Conservation (phyloP, 2,888 invertebrate species). For the Sceliomorpha sp. region DNA sequence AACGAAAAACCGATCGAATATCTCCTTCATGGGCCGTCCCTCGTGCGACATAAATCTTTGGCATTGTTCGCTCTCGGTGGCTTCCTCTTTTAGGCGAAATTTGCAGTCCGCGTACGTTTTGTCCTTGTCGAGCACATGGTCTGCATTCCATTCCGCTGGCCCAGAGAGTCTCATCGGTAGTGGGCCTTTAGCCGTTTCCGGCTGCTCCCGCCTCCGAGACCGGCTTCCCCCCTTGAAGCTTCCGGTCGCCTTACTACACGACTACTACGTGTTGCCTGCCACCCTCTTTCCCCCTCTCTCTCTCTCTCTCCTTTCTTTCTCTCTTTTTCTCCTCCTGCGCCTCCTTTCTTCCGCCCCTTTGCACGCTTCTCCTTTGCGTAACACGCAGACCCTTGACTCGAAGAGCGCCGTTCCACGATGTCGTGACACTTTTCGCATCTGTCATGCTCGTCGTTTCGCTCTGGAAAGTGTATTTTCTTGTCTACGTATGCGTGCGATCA, state of each 20-base stretch:
- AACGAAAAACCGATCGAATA: too few relatives aligned
- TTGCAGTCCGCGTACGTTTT: slow-evolving; percentile 32
- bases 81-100: slow-evolving; percentile 9
- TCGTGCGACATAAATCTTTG: too few relatives aligned
- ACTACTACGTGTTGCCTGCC: slow-evolving; percentile 65
- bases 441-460: slow-evolving; percentile 7
- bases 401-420: slow-evolving; percentile 16
- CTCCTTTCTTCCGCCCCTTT: slow-evolving; percentile 22
- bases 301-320: slow-evolving; percentile 26
- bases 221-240: slow-evolving; percentile 64
- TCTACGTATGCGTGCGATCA: not conserved
- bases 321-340: slow-evolving; percentile 35
- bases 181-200: slow-evolving; percentile 70
- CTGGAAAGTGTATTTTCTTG: not conserved
- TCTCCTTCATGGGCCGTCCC: too few relatives aligned
- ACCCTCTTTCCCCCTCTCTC: slow-evolving; percentile 28
- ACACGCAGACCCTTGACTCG: slow-evolving; percentile 44
- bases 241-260: slow-evolving; percentile 66
- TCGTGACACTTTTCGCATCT: slow-evolving; percentile 15
- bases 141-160: slow-evolving; percentile 57
- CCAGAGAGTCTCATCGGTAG: slow-evolving; percentile 63
- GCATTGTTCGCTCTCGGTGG: slow-evolving; percentile 12
- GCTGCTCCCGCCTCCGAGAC: slow-evolving; percentile 61
- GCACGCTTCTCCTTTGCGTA: slow-evolving; percentile 46
- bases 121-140: slow-evolving; percentile 33